A percentile compares a stretch with the other conserved stretches of the same genome.
phyloP scores from a whole-genome alignment of 1,140 invertebrate genomes.

The Zaprionus capensis region DNA sequence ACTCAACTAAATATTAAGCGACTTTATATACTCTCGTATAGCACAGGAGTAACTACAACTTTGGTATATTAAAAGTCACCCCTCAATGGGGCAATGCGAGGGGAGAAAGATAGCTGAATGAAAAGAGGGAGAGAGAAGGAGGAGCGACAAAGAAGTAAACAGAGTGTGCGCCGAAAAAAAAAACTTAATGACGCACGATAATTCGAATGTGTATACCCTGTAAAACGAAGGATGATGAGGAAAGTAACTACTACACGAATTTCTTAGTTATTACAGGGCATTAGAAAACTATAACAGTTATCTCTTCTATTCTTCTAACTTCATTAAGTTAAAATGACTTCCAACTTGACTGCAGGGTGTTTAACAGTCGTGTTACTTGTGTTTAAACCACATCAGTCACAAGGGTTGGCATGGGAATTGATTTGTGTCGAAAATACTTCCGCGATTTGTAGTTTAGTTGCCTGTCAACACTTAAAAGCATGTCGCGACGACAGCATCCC shows the following conservation, averaged over 20 bases:
- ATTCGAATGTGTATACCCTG: background rate
- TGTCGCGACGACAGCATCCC: constrained; percentile 20
- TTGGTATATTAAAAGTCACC: constrained; percentile 20
- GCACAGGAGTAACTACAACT: background rate
- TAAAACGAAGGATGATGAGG: too few relatives aligned
- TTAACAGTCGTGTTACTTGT: background rate
- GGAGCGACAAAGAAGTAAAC: background rate
- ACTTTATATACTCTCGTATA: constrained; percentile 17
- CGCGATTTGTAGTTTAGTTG: constrained; percentile 38
- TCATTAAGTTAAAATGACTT: background rate
- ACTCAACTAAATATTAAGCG: constrained; percentile 50
- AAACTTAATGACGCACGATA: background rate
- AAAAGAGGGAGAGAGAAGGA: background rate
- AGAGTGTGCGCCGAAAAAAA: background rate
- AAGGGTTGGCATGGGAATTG: constrained; percentile 18
- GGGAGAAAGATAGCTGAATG: background rate
- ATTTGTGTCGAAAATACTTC: constrained; percentile 43
- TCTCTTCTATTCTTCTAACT: background rate
- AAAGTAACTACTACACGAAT: too few relatives aligned
- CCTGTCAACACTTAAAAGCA: constrained; percentile 43
- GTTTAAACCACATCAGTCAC: background rate
- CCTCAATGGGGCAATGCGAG: constrained; percentile 1
- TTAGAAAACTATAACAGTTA: background rate
- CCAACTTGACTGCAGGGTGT: background rate
- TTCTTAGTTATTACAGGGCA: background rate